Conservation (phyloP, 92 coral and sea anemone genomes). For the Siderastrea radians region DNA sequence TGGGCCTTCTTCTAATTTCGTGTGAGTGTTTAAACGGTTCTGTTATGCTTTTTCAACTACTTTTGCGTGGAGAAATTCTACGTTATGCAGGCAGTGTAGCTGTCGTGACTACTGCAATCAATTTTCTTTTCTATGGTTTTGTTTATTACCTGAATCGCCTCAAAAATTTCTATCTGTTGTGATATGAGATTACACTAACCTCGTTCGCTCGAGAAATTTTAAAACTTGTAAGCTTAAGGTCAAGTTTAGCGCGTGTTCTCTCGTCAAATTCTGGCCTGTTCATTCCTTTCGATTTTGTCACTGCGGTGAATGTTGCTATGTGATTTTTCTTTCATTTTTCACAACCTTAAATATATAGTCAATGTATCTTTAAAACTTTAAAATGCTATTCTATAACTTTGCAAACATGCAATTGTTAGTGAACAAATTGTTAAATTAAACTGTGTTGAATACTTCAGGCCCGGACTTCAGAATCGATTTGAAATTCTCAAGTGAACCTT, state of each 20-base stretch:
- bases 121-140: background rate
- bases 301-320: background rate
- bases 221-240: too few relatives aligned
- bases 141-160: background rate
- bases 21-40: slow-evolving; percentile 71
- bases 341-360: background rate
- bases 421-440: too few relatives aligned
- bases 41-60: background rate
- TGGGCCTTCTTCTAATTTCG: slow-evolving; percentile 88
- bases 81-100: background rate
- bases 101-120: background rate
- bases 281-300: background rate
- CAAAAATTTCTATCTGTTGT: background rate
- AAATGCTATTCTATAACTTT: background rate
- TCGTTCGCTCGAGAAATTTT: background rate
- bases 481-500: too few relatives aligned
- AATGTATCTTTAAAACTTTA: background rate
- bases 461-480: too few relatives aligned
- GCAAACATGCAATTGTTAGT: background rate
- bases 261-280: background rate
- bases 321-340: background rate
- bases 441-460: too few relatives aligned
- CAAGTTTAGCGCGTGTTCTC: background rate
- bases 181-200: background rate
- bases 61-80: background rate